A percentile compares a stretch with the other conserved stretches of the same genome.
These are phyloP conservation scores for Picathartes gymnocephalus DNA, from an alignment of 2,113 vertebrate species.

Conservation along the genomic window DNA sequence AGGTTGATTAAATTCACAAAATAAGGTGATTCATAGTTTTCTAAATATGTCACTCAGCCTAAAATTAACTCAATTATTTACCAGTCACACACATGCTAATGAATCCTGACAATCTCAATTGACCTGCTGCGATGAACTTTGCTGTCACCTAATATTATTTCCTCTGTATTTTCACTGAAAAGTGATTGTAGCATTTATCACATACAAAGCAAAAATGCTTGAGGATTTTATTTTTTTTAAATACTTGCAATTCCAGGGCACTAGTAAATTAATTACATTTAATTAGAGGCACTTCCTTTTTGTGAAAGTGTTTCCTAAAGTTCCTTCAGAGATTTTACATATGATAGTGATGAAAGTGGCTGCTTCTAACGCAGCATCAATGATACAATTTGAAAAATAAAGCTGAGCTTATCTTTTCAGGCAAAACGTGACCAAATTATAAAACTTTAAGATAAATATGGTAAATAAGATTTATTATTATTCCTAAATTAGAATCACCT, in stretches of 20 bases:
- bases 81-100: conserved; percentile 62
- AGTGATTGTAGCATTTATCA: neutral
- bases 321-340: neutral
- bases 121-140: neutral
- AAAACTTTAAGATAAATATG: neutral
- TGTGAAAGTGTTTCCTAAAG: neutral
- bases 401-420: neutral
- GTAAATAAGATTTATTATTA: neutral
- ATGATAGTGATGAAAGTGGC: neutral
- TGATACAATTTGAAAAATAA: neutral
- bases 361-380: neutral
- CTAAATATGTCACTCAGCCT: conserved; percentile 66
- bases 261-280: conserved; percentile 55
- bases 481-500: neutral
- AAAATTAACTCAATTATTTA: conserved; percentile 73
- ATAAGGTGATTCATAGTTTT: conserved; percentile 62
- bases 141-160: neutral
- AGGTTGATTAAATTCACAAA: conserved; percentile 62
- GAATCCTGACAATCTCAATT: conserved; percentile 39
- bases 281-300: conserved; percentile 46
- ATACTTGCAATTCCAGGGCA: neutral
- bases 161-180: neutral
- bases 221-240: neutral
- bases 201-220: neutral
- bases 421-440: neutral